Evolutionary conservation across 2,797 vertebrate species (phyloP).

Genomic region (Borostomias antarcticus): DNA sequence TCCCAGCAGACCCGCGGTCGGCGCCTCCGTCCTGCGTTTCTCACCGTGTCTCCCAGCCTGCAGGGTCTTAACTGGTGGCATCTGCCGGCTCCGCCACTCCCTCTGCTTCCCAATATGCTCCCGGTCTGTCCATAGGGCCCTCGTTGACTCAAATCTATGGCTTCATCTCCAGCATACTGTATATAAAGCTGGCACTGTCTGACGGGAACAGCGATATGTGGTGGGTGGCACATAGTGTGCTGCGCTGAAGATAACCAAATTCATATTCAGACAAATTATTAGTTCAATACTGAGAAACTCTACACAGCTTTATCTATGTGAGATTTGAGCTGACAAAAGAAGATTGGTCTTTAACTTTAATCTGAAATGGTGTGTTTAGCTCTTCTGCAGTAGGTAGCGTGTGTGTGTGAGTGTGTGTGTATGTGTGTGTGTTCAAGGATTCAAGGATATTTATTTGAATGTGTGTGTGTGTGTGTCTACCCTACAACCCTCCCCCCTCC

Average conservation of each 20-base stretch:
- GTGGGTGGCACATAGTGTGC: no score
- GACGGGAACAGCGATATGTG: no score
- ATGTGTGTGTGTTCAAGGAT: background rate
- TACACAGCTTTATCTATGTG: no score
- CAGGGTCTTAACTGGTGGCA: slow-evolving; percentile 58
- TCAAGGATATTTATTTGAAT: no score
- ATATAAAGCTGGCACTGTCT: no score
- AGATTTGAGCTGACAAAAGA: no score
- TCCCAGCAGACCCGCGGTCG: slow-evolving; percentile 14
- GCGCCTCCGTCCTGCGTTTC: slow-evolving; percentile 27
- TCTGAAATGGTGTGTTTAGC: no score
- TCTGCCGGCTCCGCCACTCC: slow-evolving; percentile 55
- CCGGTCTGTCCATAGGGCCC: slow-evolving; percentile 56
- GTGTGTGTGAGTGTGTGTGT: background rate
- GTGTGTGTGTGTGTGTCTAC: background rate
- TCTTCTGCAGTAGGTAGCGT: slow-evolving; percentile 8
- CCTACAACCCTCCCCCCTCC: background rate
- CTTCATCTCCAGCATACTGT: slow-evolving; percentile 21
- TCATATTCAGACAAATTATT: no score
- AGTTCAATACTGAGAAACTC: no score
- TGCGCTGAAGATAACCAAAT: no score
- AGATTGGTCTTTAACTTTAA: no score
- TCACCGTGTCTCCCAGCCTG: slow-evolving; percentile 35
- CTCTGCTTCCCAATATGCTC: slow-evolving; percentile 67
- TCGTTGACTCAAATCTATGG: slow-evolving; percentile 25